Evolutionary conservation across 2,113 vertebrate species (phyloP).

Genomic region (Tricholaema leucomelas): DNA sequence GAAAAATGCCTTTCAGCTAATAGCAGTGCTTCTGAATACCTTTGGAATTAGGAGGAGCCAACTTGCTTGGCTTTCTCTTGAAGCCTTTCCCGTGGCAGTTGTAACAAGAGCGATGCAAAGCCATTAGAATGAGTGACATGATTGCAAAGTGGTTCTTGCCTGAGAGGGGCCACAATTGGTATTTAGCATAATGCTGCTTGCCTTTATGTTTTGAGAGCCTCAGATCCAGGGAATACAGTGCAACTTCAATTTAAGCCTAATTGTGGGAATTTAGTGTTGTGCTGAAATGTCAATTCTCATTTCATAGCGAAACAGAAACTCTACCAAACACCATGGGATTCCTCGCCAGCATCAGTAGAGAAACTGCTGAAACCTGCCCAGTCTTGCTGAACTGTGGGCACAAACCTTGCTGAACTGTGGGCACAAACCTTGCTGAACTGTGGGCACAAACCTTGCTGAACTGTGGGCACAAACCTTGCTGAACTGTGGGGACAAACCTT

Average conservation of each 20-base stretch:
- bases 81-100: slow-evolving; percentile 3
- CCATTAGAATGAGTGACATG: slow-evolving; percentile 59
- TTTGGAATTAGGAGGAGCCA: slow-evolving; percentile 13
- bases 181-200: slow-evolving; percentile 52
- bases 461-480: too few relatives aligned
- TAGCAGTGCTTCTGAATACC: slow-evolving; percentile 11
- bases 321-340: slow-evolving; percentile 11
- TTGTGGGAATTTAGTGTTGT: slow-evolving; percentile 41
- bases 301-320: slow-evolving; percentile 5
- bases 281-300: slow-evolving; percentile 35
- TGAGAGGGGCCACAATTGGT: slow-evolving; percentile 26
- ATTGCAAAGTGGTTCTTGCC: slow-evolving; percentile 40
- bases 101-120: slow-evolving; percentile 42
- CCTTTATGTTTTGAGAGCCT: slow-evolving; percentile 37
- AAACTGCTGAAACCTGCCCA: slow-evolving; percentile 38
- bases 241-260: slow-evolving; percentile 12
- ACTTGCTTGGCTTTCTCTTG: background rate
- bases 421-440: too few relatives aligned
- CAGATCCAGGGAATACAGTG: slow-evolving; percentile 24
- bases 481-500: too few relatives aligned
- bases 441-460: too few relatives aligned
- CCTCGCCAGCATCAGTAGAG: background rate
- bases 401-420: too few relatives aligned
- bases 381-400: background rate
- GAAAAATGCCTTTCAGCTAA: background rate